phyloP scores from a whole-genome alignment of 2,113 vertebrate species.

The Guaruba guarouba region DNA sequence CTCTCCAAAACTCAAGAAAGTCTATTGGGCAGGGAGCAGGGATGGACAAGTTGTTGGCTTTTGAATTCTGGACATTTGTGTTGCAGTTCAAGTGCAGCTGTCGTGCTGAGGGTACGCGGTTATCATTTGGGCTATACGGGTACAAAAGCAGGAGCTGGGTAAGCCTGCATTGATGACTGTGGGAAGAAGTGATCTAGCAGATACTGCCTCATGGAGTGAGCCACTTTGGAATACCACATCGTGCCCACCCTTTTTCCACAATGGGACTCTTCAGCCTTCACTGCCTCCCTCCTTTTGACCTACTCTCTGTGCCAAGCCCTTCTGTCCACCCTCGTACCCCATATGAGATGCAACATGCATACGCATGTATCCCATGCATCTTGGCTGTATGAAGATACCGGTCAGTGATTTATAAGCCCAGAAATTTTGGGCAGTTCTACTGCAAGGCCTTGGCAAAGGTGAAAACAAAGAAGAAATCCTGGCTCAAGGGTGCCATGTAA shows the following conservation, averaged over 20 bases:
- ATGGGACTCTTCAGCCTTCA: fast-evolving
- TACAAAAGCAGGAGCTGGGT: not conserved
- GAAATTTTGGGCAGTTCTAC: not conserved
- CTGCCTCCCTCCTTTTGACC: not conserved
- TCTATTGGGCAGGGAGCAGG: not conserved
- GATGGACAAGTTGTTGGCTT: not conserved
- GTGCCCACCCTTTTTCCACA: not conserved
- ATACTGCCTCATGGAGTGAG: not conserved
- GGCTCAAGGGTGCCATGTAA: fast-evolving
- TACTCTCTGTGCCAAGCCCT: not conserved
- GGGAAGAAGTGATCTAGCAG: not conserved
- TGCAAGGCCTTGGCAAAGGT: not conserved
- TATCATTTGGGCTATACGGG: fast-evolving
- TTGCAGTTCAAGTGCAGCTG: not conserved
- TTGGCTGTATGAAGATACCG: not conserved
- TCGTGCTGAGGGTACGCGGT: fast-evolving
- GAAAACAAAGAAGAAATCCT: not conserved
- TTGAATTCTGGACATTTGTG: not conserved
- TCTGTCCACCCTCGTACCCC: fast-evolving
- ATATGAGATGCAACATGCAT: not conserved
- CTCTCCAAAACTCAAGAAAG: not conserved
- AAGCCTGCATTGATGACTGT: not conserved
- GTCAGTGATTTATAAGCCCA: not conserved
- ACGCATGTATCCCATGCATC: fast-evolving
- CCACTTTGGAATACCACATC: not conserved